Base-by-base conservation (phyloP, 1,140 invertebrate genomes). In the Teleogryllus occipitalis region DNA sequence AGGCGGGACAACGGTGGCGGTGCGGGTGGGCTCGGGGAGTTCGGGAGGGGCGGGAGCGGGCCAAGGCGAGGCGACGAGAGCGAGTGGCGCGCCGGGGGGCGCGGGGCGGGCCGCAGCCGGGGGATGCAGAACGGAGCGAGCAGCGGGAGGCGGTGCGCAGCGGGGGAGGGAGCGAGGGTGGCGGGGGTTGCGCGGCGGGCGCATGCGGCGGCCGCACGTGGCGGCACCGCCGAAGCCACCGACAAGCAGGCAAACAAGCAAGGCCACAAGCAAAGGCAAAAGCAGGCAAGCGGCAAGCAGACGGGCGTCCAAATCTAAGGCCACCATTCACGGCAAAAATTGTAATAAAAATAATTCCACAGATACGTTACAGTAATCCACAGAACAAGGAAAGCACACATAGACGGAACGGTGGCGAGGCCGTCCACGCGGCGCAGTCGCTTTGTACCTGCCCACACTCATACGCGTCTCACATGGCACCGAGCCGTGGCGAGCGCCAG, bases 311-410 rank as follows among this genome's bases (percentile, higher is more conserved):
- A 65, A 65, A 65, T 65, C 54, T 65, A 65, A 65, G 54, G 54
- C 54, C 54, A 65, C 54, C 49, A 65, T 65, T 65, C 54, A 65
- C 54, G 54, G 54, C 54, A 65, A 65, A 65, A 65, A 65, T 65
- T 65, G 54, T 65, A 65, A 65, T 65, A 65, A 65, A 65, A 65
- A 65, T 65, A 65, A 65, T 65, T 65, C 54, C 54, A 65, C 54
- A 65, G 54, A 65, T 65, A 65, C 54, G 54, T 65, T 65, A 65
- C 54, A 65, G 54, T 65, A 65, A 65, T 65, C 54, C 54, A 65
- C 54, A 65, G 54, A 65, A 65, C 54, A 65, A 65, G 54, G 54
- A 65, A 65, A 65, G 7, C 2, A 65, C 54, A 65, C 54, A 65
- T 65, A 65, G 54, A 65, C 54, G 54, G 54, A 65, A 65, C 54